A percentile compares a stretch with the other conserved stretches of the same genome.
phyloP scores from a whole-genome alignment of 2,113 vertebrate species.

The Seriola quinqueradiata region DNA sequence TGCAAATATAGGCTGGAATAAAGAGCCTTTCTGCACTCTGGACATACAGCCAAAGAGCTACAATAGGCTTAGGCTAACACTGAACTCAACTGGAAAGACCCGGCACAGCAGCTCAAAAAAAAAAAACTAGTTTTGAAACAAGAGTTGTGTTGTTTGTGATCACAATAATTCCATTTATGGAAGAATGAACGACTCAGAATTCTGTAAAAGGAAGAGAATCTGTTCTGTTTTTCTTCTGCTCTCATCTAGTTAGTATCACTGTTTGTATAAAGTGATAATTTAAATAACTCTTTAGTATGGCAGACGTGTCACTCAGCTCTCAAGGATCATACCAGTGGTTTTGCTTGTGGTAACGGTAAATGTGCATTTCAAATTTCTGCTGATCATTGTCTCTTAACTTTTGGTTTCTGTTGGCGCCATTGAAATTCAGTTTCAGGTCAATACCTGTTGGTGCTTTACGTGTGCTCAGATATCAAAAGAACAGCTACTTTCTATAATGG shows the following conservation, averaged over 20 bases:
- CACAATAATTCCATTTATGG: slow-evolving; percentile 37
- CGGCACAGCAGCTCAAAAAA: slow-evolving; percentile 48
- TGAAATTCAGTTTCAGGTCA: neutral
- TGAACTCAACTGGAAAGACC: slow-evolving; percentile 64
- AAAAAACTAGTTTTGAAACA: slow-evolving; percentile 38
- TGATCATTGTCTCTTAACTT: neutral
- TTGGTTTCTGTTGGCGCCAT: neutral
- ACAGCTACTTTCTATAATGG: too few relatives aligned
- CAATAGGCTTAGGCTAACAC: slow-evolving; percentile 58
- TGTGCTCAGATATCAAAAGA: too few relatives aligned
- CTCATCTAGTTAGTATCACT: neutral
- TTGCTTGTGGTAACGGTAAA: neutral
- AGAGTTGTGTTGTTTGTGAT: slow-evolving; percentile 40
- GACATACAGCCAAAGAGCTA: slow-evolving; percentile 58
- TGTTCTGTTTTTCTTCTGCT: neutral
- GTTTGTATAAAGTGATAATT: neutral
- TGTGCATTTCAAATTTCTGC: neutral
- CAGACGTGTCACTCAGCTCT: neutral
- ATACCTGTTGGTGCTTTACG: too few relatives aligned
- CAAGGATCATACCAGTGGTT: neutral
- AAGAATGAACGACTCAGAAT: slow-evolving; percentile 21
- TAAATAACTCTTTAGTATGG: neutral
- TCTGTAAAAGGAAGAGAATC: slow-evolving; percentile 9
- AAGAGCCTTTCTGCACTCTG: slow-evolving; percentile 69
- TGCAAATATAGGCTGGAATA: slow-evolving; percentile 74